Evolutionary conservation across 2,888 invertebrate species (phyloP), one percentile per base, ranked within the genome.

Genomic region (Oithona nana): DNA sequence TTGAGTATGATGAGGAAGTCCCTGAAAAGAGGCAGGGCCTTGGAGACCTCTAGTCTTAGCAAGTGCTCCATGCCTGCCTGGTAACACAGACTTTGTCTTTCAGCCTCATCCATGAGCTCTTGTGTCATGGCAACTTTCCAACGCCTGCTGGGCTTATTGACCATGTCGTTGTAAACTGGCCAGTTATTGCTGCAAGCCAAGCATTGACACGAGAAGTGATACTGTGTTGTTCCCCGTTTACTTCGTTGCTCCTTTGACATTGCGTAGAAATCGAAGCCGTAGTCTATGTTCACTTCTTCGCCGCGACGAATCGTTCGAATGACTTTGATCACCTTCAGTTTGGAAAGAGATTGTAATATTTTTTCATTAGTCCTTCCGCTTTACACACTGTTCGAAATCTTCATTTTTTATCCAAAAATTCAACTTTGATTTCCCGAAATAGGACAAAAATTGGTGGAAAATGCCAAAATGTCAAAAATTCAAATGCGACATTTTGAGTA

Each of bases 241-340:
- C 50, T 49, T 20, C 60, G 49, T 6, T n/a, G 16, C 24, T 60
- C 60, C 26, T 26, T 50, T 16, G 49, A 4, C 16, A 24, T 48
- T 3, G 60, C 60, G 20, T 60, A 60, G 8, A 60, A 60, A 49
- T 60, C 60, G 22, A 60, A 60, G 20, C 60, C 60, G 50, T 60
- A 60, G 28, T 60, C 60, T 13, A 60, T 60, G 50, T 60, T 60
- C n/a, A 60, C 50, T 24, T 60, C 60, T 26, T 48, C 60, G 16
- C 60, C 60, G 20, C 28, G 49, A 3, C n/a, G 28, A 6, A 60
- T 50, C 6, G 28, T 28, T 24, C 60, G 48, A 26, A 60, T 28
- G n/a, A 60, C 50, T 13, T 50, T 22, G 1, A 60, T 28, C 20
- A 60, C 50, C 39, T 39, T n/a, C n/a, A n/a, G n/a, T n/a, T n/a